Percentiles rank a stretch among this genome's conserved stretches.
Conservation (phyloP, 2,113 vertebrate genomes). For the Ciconia maguari region DNA sequence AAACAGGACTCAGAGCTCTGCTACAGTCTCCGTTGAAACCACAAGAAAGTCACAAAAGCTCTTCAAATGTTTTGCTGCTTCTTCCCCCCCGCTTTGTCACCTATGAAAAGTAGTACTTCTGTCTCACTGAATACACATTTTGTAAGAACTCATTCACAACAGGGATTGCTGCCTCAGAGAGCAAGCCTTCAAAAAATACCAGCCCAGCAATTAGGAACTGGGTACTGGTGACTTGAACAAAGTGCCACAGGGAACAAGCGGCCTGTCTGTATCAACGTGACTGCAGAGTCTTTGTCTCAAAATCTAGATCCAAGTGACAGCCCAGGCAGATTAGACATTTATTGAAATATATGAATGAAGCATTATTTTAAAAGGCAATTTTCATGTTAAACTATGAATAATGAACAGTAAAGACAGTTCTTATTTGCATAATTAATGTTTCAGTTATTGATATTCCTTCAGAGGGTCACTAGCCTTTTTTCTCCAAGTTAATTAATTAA, state of each 20-base stretch:
- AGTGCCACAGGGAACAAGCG: fast-evolving
- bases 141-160: not conserved
- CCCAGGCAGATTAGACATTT: not conserved
- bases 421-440: slow-evolving; percentile 77
- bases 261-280: not conserved
- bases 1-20: not conserved
- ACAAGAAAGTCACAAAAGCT: not conserved
- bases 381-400: slow-evolving; percentile 46
- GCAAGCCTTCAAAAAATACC: not conserved
- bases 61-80: not conserved
- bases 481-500: slow-evolving; percentile 75
- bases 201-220: not conserved
- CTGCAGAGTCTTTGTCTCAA: not conserved
- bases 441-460: slow-evolving; percentile 73
- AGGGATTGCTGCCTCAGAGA: not conserved
- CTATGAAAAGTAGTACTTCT: not conserved
- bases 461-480: slow-evolving; percentile 71
- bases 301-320: not conserved
- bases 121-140: not conserved
- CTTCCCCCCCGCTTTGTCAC: not conserved
- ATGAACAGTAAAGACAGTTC: slow-evolving; percentile 38
- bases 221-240: not conserved
- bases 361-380: slow-evolving; percentile 39
- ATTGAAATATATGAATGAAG: slow-evolving; percentile 39
- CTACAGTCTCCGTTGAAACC: not conserved